Evolutionary conservation across 2,888 invertebrate species (phyloP), one percentile per base, ranked within the genome.

Genomic region (Leptopilina drosophilae): DNA sequence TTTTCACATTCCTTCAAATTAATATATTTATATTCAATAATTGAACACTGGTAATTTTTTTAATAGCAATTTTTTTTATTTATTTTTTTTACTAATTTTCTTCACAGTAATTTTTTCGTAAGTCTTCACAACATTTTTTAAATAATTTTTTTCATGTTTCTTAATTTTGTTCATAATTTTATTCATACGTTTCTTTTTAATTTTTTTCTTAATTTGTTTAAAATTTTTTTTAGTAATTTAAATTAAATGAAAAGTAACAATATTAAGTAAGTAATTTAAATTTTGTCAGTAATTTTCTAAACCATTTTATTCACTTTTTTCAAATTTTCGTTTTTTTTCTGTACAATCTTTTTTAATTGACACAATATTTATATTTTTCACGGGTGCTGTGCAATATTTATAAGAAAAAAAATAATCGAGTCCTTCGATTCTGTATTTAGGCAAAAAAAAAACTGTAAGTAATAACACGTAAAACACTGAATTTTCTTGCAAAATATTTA

Each of bases 1-100:
- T 78, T 49, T 49, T 81, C 78, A 79, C 73, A 73, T 73, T 33
- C 53, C 53, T 33, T 56, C 53, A 11, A 49, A 49, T 46, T 11
- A 49, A 64, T 64, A 15, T 9, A 64, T 64, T 73, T 56, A 73
- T 8, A 26, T 33, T n/a, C 73, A 40, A 33, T 33, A 73, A 73
- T 8, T 56, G 14, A 49, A 20, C 12, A 59, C 59, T 59, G 59
- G 26, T 33, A 33, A 33, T 33, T 33, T 1, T 33, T 33, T 33
- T 33, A 2, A 2, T 15, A 15, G 8, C 14, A 42, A 42, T 67
- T 67, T 69, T 69, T 5, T 14, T 53, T 5, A 33, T 3, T 33
- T 33, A 3, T 33, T 33, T 33, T 33, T 33, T 33, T 33, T 2
- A 33, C 33, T 33, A 33, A 33, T 33, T 33, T 33, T 33, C 33